phyloP scores from a whole-genome alignment of 1,140 invertebrate genomes.

The Amyelois transitella region DNA sequence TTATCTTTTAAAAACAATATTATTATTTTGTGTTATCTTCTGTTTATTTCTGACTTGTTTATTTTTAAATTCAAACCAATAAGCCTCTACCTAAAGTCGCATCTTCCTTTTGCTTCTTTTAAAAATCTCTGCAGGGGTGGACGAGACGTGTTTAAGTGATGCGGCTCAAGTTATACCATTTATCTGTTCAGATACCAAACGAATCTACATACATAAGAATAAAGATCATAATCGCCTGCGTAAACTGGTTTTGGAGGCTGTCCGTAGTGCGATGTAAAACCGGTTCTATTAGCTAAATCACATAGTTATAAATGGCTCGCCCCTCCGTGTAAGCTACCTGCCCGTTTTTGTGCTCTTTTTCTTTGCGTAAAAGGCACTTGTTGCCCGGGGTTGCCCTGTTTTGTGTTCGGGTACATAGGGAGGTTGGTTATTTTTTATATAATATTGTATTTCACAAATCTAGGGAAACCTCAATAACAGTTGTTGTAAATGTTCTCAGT shows the following conservation, averaged over 20 bases:
- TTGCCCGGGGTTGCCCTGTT: conserved; percentile 58
- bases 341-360: conserved; percentile 69
- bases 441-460: background rate
- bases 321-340: conserved; percentile 52
- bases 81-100: background rate
- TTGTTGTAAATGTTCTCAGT: no score
- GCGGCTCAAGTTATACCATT: conserved; percentile 27
- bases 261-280: conserved; percentile 43
- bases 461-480: no score
- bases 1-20: no score
- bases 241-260: conserved; percentile 22
- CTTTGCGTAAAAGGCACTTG: conserved; percentile 66
- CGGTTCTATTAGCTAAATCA: conserved; percentile 54
- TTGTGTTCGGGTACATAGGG: conserved; percentile 17
- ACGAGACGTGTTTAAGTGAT: conserved; percentile 47
- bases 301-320: conserved; percentile 58
- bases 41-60: background rate
- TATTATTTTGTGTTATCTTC: no score
- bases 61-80: background rate
- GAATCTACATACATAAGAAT: conserved; percentile 24
- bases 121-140: conserved; percentile 65
- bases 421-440: background rate
- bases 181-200: conserved; percentile 16
- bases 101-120: conserved; percentile 29
- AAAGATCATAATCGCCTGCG: conserved; percentile 37